Evolutionary conservation across 2,888 invertebrate species (phyloP), one percentile per base, ranked within the genome.

Genomic region (Synanthedon formicaeformis): DNA sequence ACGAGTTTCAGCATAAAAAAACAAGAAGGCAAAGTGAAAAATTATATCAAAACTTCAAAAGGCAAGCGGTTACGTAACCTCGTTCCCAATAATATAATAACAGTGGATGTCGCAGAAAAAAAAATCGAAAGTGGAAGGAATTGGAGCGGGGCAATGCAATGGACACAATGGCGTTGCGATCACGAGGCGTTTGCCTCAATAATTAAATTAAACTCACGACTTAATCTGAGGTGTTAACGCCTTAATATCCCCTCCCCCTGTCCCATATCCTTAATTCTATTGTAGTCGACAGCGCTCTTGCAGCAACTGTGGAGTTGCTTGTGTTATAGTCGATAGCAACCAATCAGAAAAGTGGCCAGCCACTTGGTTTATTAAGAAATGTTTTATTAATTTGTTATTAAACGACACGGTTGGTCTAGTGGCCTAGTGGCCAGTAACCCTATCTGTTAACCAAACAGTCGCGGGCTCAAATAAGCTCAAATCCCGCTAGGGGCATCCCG

Each of bases 11-110:
- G 34, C 53, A 56, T 65, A 71, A 49, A 67, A 79, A 81, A 56
- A 56, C 52, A 52, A 55, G 55, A 54, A 23, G 49, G 53, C 53
- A 51, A 54, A 79, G 75, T 75, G 73, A 80, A 85, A 85, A 86
- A 86, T 86, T 79, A 85, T 86, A 86, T 85, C 84, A 86, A 86
- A 85, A 81, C 81, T 79, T 73, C 74, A 78, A 78, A 83, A 74
- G 72, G 71, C 58, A 82, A 74, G 73, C 72, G 58, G 76, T 86
- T 86, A 77, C 81, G 63, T 76, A 86, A 86, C 86, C 86, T 86
- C 84, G 86, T 78, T 67, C 85, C 70, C 79, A 79, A 85, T 54
- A 34, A 34, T 85, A 81, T 73, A 74, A 81, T 82, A 80, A 84
- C 81, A 63, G 67, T 67, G 72, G 84, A 81, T 82, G 85, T 82